Evolutionary conservation across 92 coral and sea anemone species (phyloP).

Genomic region (Palythoa grandiflora): DNA sequence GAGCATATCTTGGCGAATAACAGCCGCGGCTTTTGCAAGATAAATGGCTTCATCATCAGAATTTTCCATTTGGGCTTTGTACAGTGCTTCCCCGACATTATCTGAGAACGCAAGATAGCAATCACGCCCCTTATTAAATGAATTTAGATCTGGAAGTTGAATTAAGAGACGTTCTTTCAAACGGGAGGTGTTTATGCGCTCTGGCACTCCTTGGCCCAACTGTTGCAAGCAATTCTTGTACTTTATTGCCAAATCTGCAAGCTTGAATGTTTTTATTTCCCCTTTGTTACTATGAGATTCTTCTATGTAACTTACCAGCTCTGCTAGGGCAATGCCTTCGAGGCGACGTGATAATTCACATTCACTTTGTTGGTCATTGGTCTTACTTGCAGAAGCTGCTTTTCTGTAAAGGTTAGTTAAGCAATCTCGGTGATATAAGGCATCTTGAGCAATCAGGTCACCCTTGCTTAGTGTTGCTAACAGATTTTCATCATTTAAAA

Average conservation of each 20-base stretch:
- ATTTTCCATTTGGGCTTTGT: conserved; percentile 4
- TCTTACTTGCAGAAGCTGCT: conserved; percentile 36
- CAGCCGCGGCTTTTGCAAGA: conserved; percentile 33
- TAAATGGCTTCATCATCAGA: conserved; percentile 15
- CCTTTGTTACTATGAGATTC: conserved; percentile 47
- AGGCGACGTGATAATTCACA: conserved; percentile 43
- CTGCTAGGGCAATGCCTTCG: conserved; percentile 73
- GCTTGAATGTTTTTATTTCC: conserved; percentile 51
- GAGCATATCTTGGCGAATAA: conserved; percentile 36
- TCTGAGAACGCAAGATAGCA: conserved; percentile 18
- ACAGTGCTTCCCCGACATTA: conserved; percentile 19
- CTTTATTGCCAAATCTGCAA: conserved; percentile 57
- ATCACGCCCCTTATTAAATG: conserved; percentile 17
- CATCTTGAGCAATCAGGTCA: conserved; percentile 18
- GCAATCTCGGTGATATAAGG: conserved; percentile 27
- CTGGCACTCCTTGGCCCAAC: conserved; percentile 37
- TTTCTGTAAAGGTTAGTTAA: conserved; percentile 39
- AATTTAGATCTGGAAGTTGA: conserved; percentile 54
- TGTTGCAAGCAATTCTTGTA: conserved; percentile 54
- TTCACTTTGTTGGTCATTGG: conserved; percentile 17
- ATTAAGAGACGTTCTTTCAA: conserved; percentile 65
- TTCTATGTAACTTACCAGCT: conserved; percentile 70
- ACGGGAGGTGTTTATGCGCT: conserved; percentile 61
- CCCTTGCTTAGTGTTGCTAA: conserved; percentile 18
- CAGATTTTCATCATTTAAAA: conserved; percentile 14